Evolutionary conservation across 2,113 vertebrate genomes (phyloP), one percentile per base, ranked within the genome.

Genomic region (Psilopogon haemacephalus): DNA sequence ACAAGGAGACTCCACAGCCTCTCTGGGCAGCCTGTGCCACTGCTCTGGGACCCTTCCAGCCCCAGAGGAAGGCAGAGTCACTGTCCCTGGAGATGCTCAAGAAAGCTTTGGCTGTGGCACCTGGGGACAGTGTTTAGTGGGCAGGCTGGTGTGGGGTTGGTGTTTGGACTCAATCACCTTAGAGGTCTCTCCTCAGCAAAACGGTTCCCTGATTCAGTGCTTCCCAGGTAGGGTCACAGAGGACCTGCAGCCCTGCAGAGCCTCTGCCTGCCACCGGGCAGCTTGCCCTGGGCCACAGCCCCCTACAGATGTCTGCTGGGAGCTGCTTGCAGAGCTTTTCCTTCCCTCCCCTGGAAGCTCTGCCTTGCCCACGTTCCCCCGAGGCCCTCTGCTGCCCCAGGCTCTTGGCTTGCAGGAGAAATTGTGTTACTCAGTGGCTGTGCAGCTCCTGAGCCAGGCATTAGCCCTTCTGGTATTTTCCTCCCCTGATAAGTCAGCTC

Each of bases 401-500:
- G 65, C 59, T 63, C 50, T 63, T 44, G 40, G 68, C 78, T 82
- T 8, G 67, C 50, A 67, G 85, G 40, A 69, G 79, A 80, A 89
- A 77, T 74, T 33, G 75, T 59, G 83, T 91, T 76, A 33, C 44
- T 84, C 42, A 15, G 40, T 23, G 64, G n/a, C 83, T 90, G 55
- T 77, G 91, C 59, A 62, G 71, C 0, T 18, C 75, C 81, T 89
- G 65, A 93, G 84, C 70, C 84, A 30, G 50, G 91, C 92, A 19
- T 95, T 88, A 88, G 68, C 37, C 79, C 85, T 88, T 28, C 38
- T 72, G 64, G 55, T 55, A 23, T 86, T 95, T 95, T 88, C 38
- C 88, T 89, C 72, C 59, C 56, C 68, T 80, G 79, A 88, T 91
- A 95, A 95, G 60, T 88, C 83, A 4, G 64, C 82, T 91, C 88